Conservation (phyloP, 2,797 vertebrate species). For the Acipenser ruthenus region DNA sequence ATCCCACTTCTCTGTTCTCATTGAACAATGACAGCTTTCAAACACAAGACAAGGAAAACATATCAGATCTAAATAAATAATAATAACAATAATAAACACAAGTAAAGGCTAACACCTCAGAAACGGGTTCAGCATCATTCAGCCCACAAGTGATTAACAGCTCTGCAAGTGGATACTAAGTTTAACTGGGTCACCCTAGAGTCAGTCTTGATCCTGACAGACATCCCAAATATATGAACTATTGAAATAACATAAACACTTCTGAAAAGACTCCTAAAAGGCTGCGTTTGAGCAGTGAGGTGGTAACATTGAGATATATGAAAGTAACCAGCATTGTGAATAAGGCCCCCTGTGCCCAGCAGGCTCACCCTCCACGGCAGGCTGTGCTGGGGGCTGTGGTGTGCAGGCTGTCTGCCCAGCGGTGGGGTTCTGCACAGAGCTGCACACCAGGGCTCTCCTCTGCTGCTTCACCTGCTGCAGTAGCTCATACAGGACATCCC, state of each 20-base stretch:
- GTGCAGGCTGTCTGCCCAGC: slow-evolving; percentile 22
- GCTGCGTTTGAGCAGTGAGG: no score
- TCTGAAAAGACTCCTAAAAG: neutral
- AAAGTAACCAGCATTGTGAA: neutral
- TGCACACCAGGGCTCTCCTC: slow-evolving; percentile 52
- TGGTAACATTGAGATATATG: neutral
- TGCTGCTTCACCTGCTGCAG: slow-evolving; percentile 79
- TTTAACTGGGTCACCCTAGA: no score
- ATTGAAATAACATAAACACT: neutral
- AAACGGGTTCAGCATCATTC: no score
- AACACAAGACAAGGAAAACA: no score
- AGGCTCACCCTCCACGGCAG: slow-evolving; percentile 33
- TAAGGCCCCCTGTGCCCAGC: no score
- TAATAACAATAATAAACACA: neutral
- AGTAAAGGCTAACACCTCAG: no score
- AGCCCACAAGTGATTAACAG: no score
- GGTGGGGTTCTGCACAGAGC: slow-evolving; percentile 30
- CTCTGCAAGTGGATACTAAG: no score
- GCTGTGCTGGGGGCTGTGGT: neutral
- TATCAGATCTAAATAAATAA: no score
- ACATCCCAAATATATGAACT: neutral
- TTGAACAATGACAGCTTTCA: no score
- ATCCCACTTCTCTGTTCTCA: neutral
- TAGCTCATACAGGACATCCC: slow-evolving; percentile 86
- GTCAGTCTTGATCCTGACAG: no score